A percentile compares a stretch with the other conserved stretches of the same genome.
phyloP scores from a whole-genome alignment of 2,888 invertebrate genomes.

The Orthonychiurus folsomi region DNA sequence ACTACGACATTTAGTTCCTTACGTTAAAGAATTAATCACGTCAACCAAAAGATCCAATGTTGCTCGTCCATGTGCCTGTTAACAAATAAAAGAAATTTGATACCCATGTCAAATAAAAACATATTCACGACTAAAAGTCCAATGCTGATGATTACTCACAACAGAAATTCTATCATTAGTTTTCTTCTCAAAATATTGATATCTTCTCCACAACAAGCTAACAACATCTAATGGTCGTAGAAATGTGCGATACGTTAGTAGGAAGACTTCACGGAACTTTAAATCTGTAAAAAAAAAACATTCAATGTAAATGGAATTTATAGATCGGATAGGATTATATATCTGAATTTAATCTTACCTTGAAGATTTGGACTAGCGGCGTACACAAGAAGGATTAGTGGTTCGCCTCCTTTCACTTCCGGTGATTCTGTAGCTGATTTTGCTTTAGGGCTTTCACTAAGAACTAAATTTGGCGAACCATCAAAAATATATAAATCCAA shows the following conservation, averaged over 20 bases:
- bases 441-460: conserved; percentile 24
- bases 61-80: conserved; percentile 69
- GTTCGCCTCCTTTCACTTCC: conserved; percentile 83
- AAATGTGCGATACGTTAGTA: conserved; percentile 95
- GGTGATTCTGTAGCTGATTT: conserved; percentile 57
- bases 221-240: conserved; percentile 78
- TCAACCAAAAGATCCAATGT: conserved; percentile 85
- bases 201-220: conserved; percentile 71
- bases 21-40: conserved; percentile 94
- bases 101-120: too few species aligned
- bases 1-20: too few species aligned
- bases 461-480: conserved; percentile 27
- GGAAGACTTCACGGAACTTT: conserved; percentile 93
- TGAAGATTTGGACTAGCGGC: conserved; percentile 90
- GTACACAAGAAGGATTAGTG: conserved; percentile 89
- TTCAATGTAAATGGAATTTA: neutral
- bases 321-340: conserved; percentile 6
- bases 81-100: too few species aligned
- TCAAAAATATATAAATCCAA: conserved; percentile 33
- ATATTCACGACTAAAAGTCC: too few species aligned
- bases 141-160: too few species aligned
- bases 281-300: conserved; percentile 58
- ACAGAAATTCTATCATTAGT: conserved; percentile 28
- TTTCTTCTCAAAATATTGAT: conserved; percentile 54
- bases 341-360: conserved; percentile 45